Conservation (phyloP, 2,113 vertebrate genomes). For the Lutjanus erythropterus region DNA sequence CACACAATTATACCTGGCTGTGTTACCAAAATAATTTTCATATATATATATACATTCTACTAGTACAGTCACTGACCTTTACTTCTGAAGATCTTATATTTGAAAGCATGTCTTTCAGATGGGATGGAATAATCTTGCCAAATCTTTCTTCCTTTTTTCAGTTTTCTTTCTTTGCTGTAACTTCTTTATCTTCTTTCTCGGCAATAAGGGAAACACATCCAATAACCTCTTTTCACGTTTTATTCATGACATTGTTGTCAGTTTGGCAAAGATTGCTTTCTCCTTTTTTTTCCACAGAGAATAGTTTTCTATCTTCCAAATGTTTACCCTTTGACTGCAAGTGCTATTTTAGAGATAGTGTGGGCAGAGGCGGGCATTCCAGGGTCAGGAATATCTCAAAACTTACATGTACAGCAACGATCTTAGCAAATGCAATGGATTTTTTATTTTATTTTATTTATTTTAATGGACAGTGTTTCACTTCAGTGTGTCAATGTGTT, state of each 20-base stretch:
- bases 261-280: conserved; percentile 11
- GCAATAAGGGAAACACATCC: not conserved
- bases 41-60: too few relatives aligned
- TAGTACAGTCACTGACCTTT: not conserved
- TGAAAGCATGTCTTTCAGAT: not conserved
- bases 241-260: conserved; percentile 1
- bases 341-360: conserved; percentile 18
- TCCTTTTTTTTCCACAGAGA: not conserved
- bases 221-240: conserved; percentile 12
- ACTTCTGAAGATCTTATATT: conserved; percentile 4
- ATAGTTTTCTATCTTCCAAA: conserved; percentile 16
- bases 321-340: conserved; percentile 30
- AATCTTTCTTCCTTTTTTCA: not conserved
- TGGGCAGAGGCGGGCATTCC: conserved; percentile 8
- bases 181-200: not conserved
- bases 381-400: conserved; percentile 26
- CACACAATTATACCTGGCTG: not conserved
- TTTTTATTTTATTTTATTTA: too few relatives aligned
- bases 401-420: not conserved
- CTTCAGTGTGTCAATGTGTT: too few relatives aligned
- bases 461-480: too few relatives aligned
- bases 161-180: not conserved
- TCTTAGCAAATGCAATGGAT: not conserved
- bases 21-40: too few relatives aligned
- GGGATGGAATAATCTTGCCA: not conserved